Evolutionary conservation across 2,888 invertebrate genomes (phyloP).

Genomic region (Adela reaumurella): DNA sequence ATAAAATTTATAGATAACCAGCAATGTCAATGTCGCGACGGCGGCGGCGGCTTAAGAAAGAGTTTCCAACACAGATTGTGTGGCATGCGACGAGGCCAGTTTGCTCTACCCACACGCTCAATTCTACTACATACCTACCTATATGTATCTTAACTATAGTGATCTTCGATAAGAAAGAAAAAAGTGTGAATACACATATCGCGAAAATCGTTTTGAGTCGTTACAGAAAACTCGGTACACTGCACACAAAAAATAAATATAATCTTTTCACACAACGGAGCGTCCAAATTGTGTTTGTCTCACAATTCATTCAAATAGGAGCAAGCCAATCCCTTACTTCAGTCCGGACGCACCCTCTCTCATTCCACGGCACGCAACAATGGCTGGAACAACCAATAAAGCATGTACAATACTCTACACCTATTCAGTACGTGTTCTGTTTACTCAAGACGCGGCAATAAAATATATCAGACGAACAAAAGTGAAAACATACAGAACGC

Average conservation of each 20-base stretch:
- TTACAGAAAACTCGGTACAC: too few species aligned
- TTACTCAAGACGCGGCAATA: constrained; percentile 50
- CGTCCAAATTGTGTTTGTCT: not conserved
- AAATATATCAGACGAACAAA: constrained; percentile 47
- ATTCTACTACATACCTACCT: too few species aligned
- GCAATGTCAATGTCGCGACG: constrained; percentile 34
- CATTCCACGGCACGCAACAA: constrained; percentile 24
- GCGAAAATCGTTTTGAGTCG: too few species aligned
- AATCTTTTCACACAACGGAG: too few species aligned
- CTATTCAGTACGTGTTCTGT: constrained; percentile 37
- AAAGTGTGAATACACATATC: too few species aligned
- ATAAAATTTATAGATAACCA: constrained; percentile 39
- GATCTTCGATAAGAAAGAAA: too few species aligned
- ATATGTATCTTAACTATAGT: too few species aligned
- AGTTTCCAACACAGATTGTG: too few species aligned
- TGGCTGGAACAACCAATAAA: constrained; percentile 40
- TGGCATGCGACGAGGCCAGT: too few species aligned
- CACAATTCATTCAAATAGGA: not conserved
- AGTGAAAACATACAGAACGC: constrained; percentile 38
- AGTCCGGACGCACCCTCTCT: not conserved
- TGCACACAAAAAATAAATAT: too few species aligned
- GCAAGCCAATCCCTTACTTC: not conserved
- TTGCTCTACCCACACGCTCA: too few species aligned
- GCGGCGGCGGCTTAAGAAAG: not conserved
- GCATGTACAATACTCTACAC: constrained; percentile 49